Base-by-base conservation (phyloP, 2,797 vertebrate genomes). In the Apogon hyalosoma region DNA sequence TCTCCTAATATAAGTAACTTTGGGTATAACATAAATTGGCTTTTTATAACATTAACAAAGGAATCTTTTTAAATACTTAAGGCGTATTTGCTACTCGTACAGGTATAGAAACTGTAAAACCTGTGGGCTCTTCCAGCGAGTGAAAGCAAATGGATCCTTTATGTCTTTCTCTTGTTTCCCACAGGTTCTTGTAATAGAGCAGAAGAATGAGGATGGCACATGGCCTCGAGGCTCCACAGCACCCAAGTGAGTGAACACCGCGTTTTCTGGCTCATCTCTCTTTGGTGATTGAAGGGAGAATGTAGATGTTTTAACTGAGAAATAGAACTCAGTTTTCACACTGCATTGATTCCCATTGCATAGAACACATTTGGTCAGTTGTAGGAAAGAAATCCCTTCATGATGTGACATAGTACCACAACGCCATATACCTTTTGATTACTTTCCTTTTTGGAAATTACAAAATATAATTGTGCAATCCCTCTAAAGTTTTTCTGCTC, bases 181-280 rank as follows among this genome's bases (percentile, higher is more conserved):
- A 12, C 93, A 99, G 98, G 95, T 99, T 79, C 95, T 99, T 38
- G 97, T 99, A 74, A 99, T 99, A 93, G 98, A 99, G 91, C 96
- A 98, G 94, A 98, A 97, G 94, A 97, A 94, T 53, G 96, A 97
- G 87, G 97, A 99, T 50, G 98, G 98, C 88, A 85, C 96, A 0
- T 99, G 98, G 98, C 97, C 97, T 66, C 94, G 97, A 90, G 96
- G 96, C 90, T 95, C 96, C 87, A 94, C 96, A 59, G 83, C 95
- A 87, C 92, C 95, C 79, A 99, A 97, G 98, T 99, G 95, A 97
- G 97, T 95, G 80, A 77, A 61, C 21, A 58, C 45, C 57, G 43
- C 56, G 0, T 53, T 64, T 41, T 56, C 48, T 38, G 58, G 65
- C 52, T 24, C 58, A 0, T 50, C 18, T 74, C 53, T 58, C 19